phyloP scores from a whole-genome alignment of 2,797 vertebrate genomes.

The Rhinogobio ventralis region DNA sequence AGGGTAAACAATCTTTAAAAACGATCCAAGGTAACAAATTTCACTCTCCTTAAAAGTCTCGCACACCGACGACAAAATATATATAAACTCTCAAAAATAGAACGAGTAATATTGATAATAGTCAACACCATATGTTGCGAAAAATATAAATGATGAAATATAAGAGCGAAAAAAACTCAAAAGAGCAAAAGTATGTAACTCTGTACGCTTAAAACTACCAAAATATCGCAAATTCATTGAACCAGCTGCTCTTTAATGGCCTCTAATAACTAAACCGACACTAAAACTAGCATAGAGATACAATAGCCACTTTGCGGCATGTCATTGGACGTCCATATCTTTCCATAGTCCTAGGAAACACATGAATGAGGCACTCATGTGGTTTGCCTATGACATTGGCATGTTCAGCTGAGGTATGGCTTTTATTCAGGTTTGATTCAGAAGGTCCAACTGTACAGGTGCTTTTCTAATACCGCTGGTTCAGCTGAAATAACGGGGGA shows the following conservation, averaged over 20 bases:
- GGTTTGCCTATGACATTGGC: conserved; percentile 22
- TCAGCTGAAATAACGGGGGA: neutral
- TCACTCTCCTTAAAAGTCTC: conserved; percentile 31
- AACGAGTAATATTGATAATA: conserved; percentile 34
- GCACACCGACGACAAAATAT: conserved; percentile 27
- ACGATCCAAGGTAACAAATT: conserved; percentile 25
- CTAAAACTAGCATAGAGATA: neutral
- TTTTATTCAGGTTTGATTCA: conserved; percentile 45
- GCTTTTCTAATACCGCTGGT: conserved; percentile 24
- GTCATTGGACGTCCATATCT: neutral
- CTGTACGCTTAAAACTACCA: neutral
- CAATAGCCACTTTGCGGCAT: neutral
- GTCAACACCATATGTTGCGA: conserved; percentile 1
- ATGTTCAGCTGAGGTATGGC: conserved; percentile 52
- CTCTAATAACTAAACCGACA: neutral
- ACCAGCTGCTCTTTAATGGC: neutral
- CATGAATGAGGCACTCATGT: neutral
- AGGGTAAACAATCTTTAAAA: conserved; percentile 18
- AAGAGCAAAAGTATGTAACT: conserved; percentile 9
- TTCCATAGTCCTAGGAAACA: neutral
- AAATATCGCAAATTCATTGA: neutral
- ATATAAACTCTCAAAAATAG: conserved; percentile 44
- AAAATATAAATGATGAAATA: conserved; percentile 23
- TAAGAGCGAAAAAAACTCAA: neutral
- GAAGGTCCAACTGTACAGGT: neutral